These are phyloP conservation scores for Junco hyemalis DNA, from an alignment of 2,113 vertebrate species.

Conservation along the genomic window DNA sequence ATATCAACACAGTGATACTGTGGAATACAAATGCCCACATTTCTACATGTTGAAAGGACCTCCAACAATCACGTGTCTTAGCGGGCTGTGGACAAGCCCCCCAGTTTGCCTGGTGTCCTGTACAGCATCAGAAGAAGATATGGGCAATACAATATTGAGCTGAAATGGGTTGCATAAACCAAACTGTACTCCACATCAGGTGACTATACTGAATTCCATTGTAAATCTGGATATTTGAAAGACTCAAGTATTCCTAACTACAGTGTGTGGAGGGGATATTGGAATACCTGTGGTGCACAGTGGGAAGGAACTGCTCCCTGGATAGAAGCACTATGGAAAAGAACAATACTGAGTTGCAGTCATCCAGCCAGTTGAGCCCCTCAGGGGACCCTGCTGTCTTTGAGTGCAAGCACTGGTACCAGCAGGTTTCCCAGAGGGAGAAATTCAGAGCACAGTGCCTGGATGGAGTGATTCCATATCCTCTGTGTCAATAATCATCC, in stretches of 20 bases:
- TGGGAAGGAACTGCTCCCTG: not conserved
- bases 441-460: not conserved
- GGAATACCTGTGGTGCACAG: not conserved
- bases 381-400: not conserved
- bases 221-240: rapidly evolving
- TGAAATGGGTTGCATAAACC: not conserved
- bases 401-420: rapidly evolving
- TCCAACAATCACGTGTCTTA: not conserved
- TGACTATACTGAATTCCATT: not conserved
- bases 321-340: rapidly evolving
- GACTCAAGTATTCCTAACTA: not conserved
- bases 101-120: not conserved
- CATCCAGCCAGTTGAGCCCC: rapidly evolving
- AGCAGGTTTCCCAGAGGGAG: rapidly evolving
- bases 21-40: not conserved
- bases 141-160: not conserved
- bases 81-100: not conserved
- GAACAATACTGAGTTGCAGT: not conserved
- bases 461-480: not conserved
- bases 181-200: not conserved
- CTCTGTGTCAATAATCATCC: rapidly evolving
- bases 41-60: not conserved
- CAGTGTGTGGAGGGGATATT: not conserved
- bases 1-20: not conserved
- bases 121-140: not conserved